These are phyloP conservation scores for Tetragonula clypearis DNA, from an alignment of 1,140 invertebrate genomes.

Conservation along the genomic window DNA sequence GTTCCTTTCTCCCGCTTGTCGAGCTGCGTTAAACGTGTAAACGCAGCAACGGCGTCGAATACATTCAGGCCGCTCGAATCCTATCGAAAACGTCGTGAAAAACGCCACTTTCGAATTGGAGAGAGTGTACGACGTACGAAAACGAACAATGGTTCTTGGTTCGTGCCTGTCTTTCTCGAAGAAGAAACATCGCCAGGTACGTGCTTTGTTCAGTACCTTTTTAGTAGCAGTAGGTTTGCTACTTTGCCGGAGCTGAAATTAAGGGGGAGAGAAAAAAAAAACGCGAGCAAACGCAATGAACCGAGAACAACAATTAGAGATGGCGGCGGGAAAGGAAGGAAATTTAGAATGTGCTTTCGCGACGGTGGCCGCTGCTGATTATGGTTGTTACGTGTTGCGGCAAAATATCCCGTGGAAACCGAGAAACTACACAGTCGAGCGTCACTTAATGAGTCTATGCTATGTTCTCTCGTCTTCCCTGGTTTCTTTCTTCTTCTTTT, in stretches of 20 bases:
- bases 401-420: constrained; percentile 52
- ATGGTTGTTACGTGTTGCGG: constrained; percentile 53
- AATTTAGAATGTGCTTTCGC: constrained; percentile 3
- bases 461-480: background rate
- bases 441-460: constrained; percentile 57
- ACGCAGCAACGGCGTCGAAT: constrained; percentile 2
- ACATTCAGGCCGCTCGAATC: constrained; percentile 7
- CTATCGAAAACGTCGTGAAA: background rate
- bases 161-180: too few relatives aligned
- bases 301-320: constrained; percentile 17
- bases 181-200: too few relatives aligned
- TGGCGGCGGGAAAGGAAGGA: background rate
- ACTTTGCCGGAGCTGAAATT: too few relatives aligned
- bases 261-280: too few relatives aligned
- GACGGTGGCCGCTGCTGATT: constrained; percentile 56
- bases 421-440: constrained; percentile 26
- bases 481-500: background rate
- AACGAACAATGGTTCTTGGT: too few relatives aligned
- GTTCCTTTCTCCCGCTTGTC: constrained; percentile 19
- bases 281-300: background rate
- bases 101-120: background rate
- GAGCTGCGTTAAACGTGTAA: background rate
- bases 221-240: too few relatives aligned
- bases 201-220: too few relatives aligned
- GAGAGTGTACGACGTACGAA: too few relatives aligned